Percentiles rank a stretch among this genome's conserved stretches.
These are phyloP conservation scores for Eulithis testata DNA, from an alignment of 2,888 invertebrate genomes.

Conservation along the genomic window DNA sequence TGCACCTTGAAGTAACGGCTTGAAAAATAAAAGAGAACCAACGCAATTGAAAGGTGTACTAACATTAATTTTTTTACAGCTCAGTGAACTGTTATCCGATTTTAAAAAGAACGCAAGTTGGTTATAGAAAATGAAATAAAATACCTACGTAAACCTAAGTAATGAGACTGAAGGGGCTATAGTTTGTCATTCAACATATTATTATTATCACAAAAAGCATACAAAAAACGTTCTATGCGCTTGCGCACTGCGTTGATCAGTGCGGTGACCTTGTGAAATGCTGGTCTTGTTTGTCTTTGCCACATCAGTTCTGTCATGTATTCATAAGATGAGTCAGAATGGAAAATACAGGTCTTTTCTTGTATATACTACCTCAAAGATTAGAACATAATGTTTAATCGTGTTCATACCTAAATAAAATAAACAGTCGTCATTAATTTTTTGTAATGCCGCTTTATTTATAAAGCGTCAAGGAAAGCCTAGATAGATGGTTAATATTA, in stretches of 20 bases:
- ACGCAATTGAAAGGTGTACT: not conserved
- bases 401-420: too few relatives aligned
- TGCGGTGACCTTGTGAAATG: conserved; percentile 79
- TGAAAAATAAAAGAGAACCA: not conserved
- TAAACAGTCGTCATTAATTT: too few relatives aligned
- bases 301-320: conserved; percentile 5
- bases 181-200: not conserved
- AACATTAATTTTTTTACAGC: not conserved
- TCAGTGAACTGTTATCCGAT: too few relatives aligned
- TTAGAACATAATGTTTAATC: not conserved
- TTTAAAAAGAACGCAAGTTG: too few relatives aligned
- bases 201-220: not conserved
- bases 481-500: too few relatives aligned
- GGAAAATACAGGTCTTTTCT: conserved; percentile 3
- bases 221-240: conserved; percentile 9
- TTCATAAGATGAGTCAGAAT: conserved; percentile 10
- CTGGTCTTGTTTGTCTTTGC: conserved; percentile 36
- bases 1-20: conserved; percentile 48
- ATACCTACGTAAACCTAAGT: too few relatives aligned
- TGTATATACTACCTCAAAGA: not conserved
- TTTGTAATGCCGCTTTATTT: too few relatives aligned
- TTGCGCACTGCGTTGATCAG: conserved; percentile 35
- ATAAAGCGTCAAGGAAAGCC: too few relatives aligned
- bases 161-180: not conserved
- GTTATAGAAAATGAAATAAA: too few relatives aligned